These are phyloP conservation scores for Junonia oenone DNA, from an alignment of 2,888 invertebrate genomes.

Conservation along the genomic window DNA sequence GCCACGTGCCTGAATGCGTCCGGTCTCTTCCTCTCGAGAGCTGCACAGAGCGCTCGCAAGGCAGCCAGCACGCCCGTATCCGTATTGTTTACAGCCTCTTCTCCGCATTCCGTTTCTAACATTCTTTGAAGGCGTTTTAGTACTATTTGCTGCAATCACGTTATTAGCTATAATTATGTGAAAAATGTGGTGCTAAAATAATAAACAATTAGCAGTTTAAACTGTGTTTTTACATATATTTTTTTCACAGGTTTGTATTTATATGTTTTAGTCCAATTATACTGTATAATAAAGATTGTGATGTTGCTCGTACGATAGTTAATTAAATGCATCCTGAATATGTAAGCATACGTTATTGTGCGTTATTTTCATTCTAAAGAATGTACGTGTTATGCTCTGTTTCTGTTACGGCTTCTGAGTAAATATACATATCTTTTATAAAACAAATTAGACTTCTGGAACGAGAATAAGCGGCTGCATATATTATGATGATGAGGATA, in stretches of 20 bases:
- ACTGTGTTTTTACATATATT: too few species aligned
- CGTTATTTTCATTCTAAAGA: neutral
- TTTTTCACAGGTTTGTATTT: too few species aligned
- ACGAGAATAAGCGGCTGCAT: conserved; percentile 4
- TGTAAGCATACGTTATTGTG: neutral
- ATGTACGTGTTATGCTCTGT: neutral
- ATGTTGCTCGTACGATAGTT: too few species aligned
- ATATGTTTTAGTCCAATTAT: too few species aligned
- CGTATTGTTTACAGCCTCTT: conserved; percentile 70
- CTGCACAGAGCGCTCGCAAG: conserved; percentile 79
- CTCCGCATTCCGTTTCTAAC: conserved; percentile 76
- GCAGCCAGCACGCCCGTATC: conserved; percentile 67
- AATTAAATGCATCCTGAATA: too few species aligned
- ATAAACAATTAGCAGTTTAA: too few species aligned
- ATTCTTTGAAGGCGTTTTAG: conserved; percentile 67
- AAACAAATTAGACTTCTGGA: conserved; percentile 12
- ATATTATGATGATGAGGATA: conserved; percentile 9
- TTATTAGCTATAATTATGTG: too few species aligned
- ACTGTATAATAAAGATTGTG: too few species aligned
- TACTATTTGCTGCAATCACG: conserved; percentile 71
- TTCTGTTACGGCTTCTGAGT: too few species aligned
- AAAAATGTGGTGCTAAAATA: too few species aligned
- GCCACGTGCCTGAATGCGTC: conserved; percentile 86
- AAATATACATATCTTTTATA: conserved; percentile 11
- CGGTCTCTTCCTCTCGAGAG: conserved; percentile 88